phyloP scores from a whole-genome alignment of 1,140 invertebrate species.

The Polyergus mexicanus region DNA sequence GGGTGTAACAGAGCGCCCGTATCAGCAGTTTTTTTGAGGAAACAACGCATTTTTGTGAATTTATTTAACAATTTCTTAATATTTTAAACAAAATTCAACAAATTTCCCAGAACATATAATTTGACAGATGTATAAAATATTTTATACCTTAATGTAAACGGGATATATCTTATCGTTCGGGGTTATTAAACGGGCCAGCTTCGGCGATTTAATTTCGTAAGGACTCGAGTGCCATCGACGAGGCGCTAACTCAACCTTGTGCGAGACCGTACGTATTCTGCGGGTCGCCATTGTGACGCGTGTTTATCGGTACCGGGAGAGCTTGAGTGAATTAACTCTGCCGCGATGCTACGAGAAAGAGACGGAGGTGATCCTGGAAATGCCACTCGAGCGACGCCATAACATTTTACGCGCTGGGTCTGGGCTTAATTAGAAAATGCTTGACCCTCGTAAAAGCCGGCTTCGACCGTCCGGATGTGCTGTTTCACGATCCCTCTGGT shows the following conservation, averaged over 20 bases:
- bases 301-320: conserved; percentile 64
- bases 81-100: neutral
- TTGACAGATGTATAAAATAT: neutral
- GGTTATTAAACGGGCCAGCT: too few relatives aligned
- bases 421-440: conserved; percentile 81
- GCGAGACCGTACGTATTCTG: conserved; percentile 16
- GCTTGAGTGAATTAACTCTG: conserved; percentile 67
- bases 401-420: conserved; percentile 76
- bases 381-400: conserved; percentile 64
- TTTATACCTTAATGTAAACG: neutral
- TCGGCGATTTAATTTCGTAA: conserved; percentile 21
- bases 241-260: conserved; percentile 36
- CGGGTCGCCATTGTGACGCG: conserved; percentile 39
- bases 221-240: conserved; percentile 22
- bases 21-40: too few relatives aligned
- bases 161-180: neutral
- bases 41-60: too few relatives aligned
- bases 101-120: neutral
- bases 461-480: conserved; percentile 40
- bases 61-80: neutral
- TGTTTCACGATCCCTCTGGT: conserved; percentile 3
- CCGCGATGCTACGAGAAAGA: neutral
- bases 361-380: conserved; percentile 49
- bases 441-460: conserved; percentile 76
- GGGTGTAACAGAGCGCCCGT: too few relatives aligned